These are phyloP conservation scores for Drosophila mimetica DNA, from an alignment of 2,888 invertebrate genomes.

Conservation along the genomic window DNA sequence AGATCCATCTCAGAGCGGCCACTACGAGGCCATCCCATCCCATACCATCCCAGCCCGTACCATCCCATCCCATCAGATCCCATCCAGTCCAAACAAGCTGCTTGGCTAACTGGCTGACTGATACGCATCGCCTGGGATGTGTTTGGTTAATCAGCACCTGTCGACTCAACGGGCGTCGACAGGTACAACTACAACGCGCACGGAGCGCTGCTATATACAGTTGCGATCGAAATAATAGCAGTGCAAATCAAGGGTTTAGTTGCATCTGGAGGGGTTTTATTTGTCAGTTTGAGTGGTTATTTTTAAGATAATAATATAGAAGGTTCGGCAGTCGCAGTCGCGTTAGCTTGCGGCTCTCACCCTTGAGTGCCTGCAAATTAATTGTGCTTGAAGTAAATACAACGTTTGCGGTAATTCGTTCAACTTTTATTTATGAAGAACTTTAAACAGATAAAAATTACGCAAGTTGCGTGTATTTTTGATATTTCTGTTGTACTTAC, in stretches of 20 bases:
- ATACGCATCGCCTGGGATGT: conserved; percentile 77
- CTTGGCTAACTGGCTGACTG: conserved; percentile 73
- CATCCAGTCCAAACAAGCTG: conserved; percentile 49
- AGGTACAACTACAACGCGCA: conserved; percentile 55
- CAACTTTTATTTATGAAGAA: background rate
- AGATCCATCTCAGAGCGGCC: conserved; percentile 17
- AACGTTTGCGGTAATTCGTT: background rate
- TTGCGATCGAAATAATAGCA: conserved; percentile 41
- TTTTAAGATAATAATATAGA: conserved; percentile 13
- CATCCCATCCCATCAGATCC: conserved; percentile 8
- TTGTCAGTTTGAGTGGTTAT: conserved; percentile 20
- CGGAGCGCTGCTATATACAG: conserved; percentile 23
- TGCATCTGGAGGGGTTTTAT: conserved; percentile 23
- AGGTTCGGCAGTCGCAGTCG: background rate
- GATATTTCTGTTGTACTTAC: background rate
- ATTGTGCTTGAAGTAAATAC: background rate
- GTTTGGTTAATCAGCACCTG: conserved; percentile 79
- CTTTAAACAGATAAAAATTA: too few species aligned
- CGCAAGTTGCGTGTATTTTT: background rate
- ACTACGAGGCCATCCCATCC: background rate
- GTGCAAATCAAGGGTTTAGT: conserved; percentile 45
- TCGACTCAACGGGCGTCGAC: conserved; percentile 67
- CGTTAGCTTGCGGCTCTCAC: background rate
- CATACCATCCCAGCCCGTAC: background rate
- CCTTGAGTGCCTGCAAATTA: conserved; percentile 5